Conservation (phyloP, 2,797 vertebrate genomes). For the Neosilurus hyrtlii region DNA sequence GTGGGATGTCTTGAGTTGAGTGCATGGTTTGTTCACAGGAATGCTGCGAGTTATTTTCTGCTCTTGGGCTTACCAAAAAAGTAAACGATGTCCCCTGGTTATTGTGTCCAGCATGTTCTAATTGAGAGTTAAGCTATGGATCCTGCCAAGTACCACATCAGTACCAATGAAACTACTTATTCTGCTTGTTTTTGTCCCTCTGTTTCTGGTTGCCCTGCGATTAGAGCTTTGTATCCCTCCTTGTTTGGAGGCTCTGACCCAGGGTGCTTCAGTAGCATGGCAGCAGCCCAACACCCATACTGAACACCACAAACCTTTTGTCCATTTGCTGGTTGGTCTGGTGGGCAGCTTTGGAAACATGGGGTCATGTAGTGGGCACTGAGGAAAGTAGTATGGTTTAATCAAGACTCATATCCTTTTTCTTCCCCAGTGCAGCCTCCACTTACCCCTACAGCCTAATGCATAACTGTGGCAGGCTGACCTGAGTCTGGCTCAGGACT, state of each 20-base stretch:
- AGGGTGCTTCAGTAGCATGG: conserved; percentile 58
- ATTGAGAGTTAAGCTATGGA: conserved; percentile 18
- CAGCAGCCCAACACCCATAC: conserved; percentile 49
- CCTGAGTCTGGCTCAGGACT: conserved; percentile 68
- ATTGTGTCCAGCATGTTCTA: not conserved
- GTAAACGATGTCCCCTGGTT: not conserved
- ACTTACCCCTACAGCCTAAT: conserved; percentile 64
- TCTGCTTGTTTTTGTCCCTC: conserved; percentile 21
- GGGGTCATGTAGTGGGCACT: conserved; percentile 34
- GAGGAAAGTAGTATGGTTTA: conserved; percentile 62
- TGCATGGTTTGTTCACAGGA: conserved; percentile 77
- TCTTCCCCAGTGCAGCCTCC: conserved; percentile 41
- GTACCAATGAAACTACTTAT: not conserved
- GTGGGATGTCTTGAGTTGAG: too few relatives aligned
- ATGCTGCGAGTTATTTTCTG: conserved; percentile 71
- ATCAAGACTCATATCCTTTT: conserved; percentile 58
- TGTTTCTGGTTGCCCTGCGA: conserved; percentile 53
- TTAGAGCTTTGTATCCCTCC: conserved; percentile 56
- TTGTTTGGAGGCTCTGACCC: conserved; percentile 53
- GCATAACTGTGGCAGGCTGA: conserved; percentile 72
- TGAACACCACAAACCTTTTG: conserved; percentile 40
- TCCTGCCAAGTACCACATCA: not conserved
- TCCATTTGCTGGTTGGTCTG: conserved; percentile 55
- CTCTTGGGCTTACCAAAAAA: not conserved
- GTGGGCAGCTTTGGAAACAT: too few relatives aligned